Conservation (phyloP, 2,797 vertebrate species). For the Pseudopleuronectes americanus region DNA sequence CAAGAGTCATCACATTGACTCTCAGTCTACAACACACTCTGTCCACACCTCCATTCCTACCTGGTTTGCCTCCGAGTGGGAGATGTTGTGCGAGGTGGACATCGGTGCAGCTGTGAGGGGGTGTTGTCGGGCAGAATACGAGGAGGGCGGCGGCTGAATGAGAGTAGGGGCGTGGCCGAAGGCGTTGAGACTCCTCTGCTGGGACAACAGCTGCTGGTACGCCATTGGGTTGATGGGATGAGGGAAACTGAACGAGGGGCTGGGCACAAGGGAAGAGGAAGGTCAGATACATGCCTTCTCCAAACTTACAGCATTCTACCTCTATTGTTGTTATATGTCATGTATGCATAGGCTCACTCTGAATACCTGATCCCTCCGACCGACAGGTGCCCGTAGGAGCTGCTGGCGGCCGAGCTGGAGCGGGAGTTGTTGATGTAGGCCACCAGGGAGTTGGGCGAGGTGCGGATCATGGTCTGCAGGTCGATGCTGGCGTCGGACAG, state of each 20-base stretch:
- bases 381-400: conserved; percentile 96
- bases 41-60: conserved; percentile 71
- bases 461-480: conserved; percentile 99
- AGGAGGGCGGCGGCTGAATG: conserved; percentile 87
- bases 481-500: conserved; percentile 98
- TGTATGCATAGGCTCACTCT: not conserved
- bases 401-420: conserved; percentile 96
- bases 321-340: too few relatives aligned
- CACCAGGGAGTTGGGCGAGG: conserved; percentile 97
- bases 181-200: conserved; percentile 91
- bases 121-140: conserved; percentile 89
- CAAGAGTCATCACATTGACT: not conserved
- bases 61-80: conserved; percentile 87
- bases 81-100: conserved; percentile 82
- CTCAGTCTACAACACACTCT: too few relatives aligned
- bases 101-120: conserved; percentile 80
- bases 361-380: conserved; percentile 84
- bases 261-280: conserved; percentile 53
- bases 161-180: conserved; percentile 94
- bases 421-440: conserved; percentile 99
- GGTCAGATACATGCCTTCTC: too few relatives aligned
- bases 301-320: too few relatives aligned
- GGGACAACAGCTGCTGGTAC: conserved; percentile 95
- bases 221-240: conserved; percentile 95
- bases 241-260: conserved; percentile 94